Conservation (phyloP, 2,888 invertebrate species). For the Eilema depressum region DNA sequence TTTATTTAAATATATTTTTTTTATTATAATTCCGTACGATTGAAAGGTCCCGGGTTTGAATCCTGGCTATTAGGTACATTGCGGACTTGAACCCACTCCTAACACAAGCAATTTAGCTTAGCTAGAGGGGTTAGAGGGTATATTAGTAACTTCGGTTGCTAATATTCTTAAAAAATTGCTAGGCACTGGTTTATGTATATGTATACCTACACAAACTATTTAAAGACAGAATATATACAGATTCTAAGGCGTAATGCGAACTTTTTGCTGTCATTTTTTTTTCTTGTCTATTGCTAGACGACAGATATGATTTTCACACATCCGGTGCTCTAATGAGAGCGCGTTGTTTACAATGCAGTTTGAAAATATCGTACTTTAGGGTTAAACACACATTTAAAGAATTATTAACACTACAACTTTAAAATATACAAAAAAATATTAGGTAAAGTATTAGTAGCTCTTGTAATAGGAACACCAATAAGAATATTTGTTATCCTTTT, state of each 20-base stretch:
- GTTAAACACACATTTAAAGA: not conserved
- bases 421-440: too few relatives aligned
- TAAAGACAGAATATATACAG: constrained; percentile 26
- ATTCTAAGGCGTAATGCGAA: too few relatives aligned
- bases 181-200: constrained; percentile 31
- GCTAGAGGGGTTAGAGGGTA: too few relatives aligned
- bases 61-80: too few relatives aligned
- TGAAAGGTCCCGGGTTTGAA: too few relatives aligned
- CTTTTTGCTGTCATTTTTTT: constrained; percentile 17
- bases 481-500: not conserved
- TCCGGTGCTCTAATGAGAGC: constrained; percentile 32
- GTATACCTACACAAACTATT: constrained; percentile 33
- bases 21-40: too few relatives aligned
- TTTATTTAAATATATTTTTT: constrained; percentile 37
- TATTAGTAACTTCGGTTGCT: too few relatives aligned
- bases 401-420: too few relatives aligned
- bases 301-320: constrained; percentile 35
- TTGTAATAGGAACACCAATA: not conserved
- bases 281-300: constrained; percentile 27
- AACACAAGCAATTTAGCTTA: too few relatives aligned
- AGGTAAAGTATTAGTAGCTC: not conserved
- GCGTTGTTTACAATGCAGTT: constrained; percentile 26
- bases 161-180: too few relatives aligned
- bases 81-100: too few relatives aligned
- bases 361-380: not conserved